These are phyloP conservation scores for Zaprionus camerounensis DNA, from an alignment of 1,140 invertebrate genomes.

Conservation along the genomic window DNA sequence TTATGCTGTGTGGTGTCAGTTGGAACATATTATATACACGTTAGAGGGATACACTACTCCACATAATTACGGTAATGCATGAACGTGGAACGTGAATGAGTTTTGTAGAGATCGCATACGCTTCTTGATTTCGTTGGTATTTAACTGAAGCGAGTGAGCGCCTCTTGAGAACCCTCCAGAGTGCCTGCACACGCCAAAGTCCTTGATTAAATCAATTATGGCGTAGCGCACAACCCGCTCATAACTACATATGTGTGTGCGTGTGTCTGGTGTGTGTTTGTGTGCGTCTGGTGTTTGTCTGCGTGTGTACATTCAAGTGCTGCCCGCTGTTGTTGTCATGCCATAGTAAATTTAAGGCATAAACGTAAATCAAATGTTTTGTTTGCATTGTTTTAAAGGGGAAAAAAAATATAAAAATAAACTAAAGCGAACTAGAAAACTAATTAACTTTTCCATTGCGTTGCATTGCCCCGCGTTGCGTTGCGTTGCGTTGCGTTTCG, in stretches of 20 bases:
- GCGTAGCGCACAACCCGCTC: conserved; percentile 2
- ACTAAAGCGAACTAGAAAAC: conserved; percentile 23
- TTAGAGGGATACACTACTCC: background rate
- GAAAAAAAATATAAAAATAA: background rate
- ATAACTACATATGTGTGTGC: background rate
- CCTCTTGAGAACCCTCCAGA: background rate
- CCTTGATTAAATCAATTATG: conserved; percentile 31
- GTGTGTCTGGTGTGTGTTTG: background rate
- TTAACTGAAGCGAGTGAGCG: background rate
- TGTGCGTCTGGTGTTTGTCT: background rate
- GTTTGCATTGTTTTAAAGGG: background rate
- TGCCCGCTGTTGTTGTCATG: background rate
- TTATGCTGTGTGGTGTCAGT: background rate
- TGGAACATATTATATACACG: conserved; percentile 2
- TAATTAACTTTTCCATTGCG: conserved; percentile 24
- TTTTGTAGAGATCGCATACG: background rate
- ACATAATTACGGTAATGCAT: conserved; percentile 7
- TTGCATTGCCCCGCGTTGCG: background rate
- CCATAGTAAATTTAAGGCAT: conserved; percentile 18
- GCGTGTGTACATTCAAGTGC: background rate
- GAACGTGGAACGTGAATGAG: background rate
- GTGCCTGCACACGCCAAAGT: background rate
- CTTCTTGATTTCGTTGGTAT: conserved; percentile 14
- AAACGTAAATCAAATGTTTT: conserved; percentile 9
- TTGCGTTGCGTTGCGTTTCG: background rate